Percentiles rank a stretch among this genome's conserved stretches.
These are phyloP conservation scores for Dicerorhinus sumatrensis DNA, from an alignment of 2,113 vertebrate species.

Conservation along the genomic window DNA sequence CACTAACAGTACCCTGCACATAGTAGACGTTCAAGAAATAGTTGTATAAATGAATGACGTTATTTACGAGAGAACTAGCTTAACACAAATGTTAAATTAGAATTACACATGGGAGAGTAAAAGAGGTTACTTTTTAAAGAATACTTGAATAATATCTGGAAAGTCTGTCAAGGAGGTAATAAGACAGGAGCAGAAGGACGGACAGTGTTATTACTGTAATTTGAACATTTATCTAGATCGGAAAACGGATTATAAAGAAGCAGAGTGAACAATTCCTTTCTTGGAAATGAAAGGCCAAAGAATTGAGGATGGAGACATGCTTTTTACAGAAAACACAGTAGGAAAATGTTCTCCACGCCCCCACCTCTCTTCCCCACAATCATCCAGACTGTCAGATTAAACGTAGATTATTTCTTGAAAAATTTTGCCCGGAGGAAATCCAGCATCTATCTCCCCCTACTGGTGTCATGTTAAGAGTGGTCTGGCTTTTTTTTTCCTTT, in stretches of 20 bases:
- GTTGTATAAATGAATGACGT: not conserved
- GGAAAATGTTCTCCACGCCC: not conserved
- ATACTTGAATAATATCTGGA: not conserved
- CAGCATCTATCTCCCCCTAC: conserved; percentile 71
- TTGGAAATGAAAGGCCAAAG: not conserved
- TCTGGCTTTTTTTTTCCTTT: not conserved
- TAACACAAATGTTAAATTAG: not conserved
- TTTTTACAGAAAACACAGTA: not conserved
- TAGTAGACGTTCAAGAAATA: not conserved
- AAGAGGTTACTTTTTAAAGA: not conserved
- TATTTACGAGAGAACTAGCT: not conserved
- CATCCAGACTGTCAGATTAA: not conserved
- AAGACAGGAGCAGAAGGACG: not conserved
- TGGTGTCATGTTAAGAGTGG: conserved; percentile 39
- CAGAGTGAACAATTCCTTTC: not conserved
- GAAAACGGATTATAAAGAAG: not conserved
- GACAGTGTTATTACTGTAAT: not conserved
- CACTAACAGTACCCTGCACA: not conserved
- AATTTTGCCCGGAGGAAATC: conserved; percentile 37
- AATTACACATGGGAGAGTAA: not conserved
- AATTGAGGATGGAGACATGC: not conserved
- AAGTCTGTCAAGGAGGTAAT: not conserved
- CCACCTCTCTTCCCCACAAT: not conserved
- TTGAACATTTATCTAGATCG: not conserved
- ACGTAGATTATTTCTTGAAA: conserved; percentile 27